A percentile compares a stretch with the other conserved stretches of the same genome.
phyloP scores from a whole-genome alignment of 2,888 invertebrate species.

The Caenorhabditis sinica region DNA sequence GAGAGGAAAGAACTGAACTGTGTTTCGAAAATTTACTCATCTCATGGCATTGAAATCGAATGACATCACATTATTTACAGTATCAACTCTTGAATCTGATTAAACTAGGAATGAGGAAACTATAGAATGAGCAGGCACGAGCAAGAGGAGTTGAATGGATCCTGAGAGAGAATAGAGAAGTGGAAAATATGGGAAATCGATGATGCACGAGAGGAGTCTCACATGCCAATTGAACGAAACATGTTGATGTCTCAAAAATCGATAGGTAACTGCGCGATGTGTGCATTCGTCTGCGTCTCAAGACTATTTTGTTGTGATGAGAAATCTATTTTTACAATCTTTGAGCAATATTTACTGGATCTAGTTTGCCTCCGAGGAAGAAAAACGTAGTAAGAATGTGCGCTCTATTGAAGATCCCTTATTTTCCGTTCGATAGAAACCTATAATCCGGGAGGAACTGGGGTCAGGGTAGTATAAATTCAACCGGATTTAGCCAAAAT shows the following conservation, averaged over 20 bases:
- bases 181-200: slow-evolving; percentile 11
- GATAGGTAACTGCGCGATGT: slow-evolving; percentile 32
- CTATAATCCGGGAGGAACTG: no score
- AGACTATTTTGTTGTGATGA: neutral
- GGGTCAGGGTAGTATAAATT: no score
- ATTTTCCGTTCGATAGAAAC: no score
- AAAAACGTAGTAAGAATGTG: neutral
- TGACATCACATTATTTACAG: neutral
- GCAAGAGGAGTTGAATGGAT: neutral
- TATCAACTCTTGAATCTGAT: neutral
- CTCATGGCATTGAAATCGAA: neutral
- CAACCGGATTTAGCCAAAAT: no score
- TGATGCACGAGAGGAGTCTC: slow-evolving; percentile 7
- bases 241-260: slow-evolving; percentile 43
- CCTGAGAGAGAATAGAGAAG: neutral
- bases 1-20: neutral
- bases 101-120: neutral
- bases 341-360: neutral
- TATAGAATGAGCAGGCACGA: neutral
- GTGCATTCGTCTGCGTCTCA: slow-evolving; percentile 23
- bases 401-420: neutral
- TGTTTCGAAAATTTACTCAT: neutral
- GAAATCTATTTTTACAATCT: slow-evolving; percentile 18
- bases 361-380: neutral
- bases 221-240: slow-evolving; percentile 28